Evolutionary conservation across 1,140 invertebrate species (phyloP).

Genomic region (Bombus superbus): DNA sequence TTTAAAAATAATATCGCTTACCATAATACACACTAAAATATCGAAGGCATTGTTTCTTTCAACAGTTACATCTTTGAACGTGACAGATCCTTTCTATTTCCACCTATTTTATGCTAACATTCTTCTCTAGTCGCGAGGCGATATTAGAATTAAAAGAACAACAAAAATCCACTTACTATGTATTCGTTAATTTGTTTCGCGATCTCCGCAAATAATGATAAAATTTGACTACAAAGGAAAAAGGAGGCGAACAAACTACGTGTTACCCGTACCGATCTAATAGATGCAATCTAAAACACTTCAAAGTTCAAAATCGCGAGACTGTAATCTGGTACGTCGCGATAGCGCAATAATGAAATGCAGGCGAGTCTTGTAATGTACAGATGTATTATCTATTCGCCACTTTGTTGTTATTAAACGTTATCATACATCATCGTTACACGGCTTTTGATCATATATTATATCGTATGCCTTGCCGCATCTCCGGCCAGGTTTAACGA

Average conservation of each 20-base stretch:
- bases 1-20: too few relatives aligned
- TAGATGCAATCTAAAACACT: not conserved
- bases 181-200: too few relatives aligned
- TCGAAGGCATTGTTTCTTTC: too few relatives aligned
- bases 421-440: conserved; percentile 19
- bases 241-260: not conserved
- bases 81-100: too few relatives aligned
- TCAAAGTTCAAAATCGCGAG: not conserved
- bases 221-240: not conserved
- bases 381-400: not conserved
- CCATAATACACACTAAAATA: too few relatives aligned
- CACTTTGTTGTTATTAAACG: conserved; percentile 12
- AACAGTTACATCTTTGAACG: too few relatives aligned
- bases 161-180: too few relatives aligned
- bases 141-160: too few relatives aligned
- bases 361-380: too few relatives aligned
- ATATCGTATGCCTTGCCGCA: not conserved
- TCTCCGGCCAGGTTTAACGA: not conserved
- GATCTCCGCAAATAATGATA: not conserved
- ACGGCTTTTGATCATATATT: not conserved
- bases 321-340: not conserved
- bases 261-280: not conserved
- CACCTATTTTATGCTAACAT: too few relatives aligned
- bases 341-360: not conserved
- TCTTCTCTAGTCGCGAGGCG: too few relatives aligned